Conservation (phyloP, 1,140 invertebrate species). For the Cylas formicarius region DNA sequence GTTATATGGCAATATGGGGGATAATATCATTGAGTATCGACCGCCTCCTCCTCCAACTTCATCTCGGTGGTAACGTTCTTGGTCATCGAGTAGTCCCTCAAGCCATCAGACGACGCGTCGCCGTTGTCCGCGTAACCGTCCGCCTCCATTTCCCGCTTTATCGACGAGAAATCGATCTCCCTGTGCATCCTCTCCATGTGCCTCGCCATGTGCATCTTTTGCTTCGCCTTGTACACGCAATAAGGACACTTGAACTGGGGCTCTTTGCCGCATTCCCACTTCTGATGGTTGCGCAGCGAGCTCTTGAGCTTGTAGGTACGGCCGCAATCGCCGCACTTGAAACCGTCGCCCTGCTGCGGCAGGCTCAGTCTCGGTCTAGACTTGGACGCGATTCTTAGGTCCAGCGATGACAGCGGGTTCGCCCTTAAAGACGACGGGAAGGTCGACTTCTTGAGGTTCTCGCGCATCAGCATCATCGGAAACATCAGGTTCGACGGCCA, state of each 20-base stretch:
- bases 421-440: constrained; percentile 30
- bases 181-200: constrained; percentile 84
- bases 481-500: constrained; percentile 39
- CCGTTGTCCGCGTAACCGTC: constrained; percentile 21
- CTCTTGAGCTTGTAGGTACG: constrained; percentile 78
- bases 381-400: constrained; percentile 23
- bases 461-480: constrained; percentile 42
- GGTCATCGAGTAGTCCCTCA: constrained; percentile 9
- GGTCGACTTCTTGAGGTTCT: constrained; percentile 41
- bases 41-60: constrained; percentile 11
- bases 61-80: constrained; percentile 19
- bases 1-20: no score
- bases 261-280: constrained; percentile 72
- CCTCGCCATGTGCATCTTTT: constrained; percentile 58
- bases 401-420: constrained; percentile 10
- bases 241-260: constrained; percentile 50
- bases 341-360: constrained; percentile 40
- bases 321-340: constrained; percentile 71
- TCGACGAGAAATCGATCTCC: constrained; percentile 39
- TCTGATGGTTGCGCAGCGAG: constrained; percentile 75
- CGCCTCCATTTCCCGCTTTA: constrained; percentile 32
- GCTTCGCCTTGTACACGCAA: constrained; percentile 49
- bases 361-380: neutral
- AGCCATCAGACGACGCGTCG: neutral
- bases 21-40: neutral